Conservation (phyloP, 2,888 invertebrate species). For the Plagodis pulveraria region DNA sequence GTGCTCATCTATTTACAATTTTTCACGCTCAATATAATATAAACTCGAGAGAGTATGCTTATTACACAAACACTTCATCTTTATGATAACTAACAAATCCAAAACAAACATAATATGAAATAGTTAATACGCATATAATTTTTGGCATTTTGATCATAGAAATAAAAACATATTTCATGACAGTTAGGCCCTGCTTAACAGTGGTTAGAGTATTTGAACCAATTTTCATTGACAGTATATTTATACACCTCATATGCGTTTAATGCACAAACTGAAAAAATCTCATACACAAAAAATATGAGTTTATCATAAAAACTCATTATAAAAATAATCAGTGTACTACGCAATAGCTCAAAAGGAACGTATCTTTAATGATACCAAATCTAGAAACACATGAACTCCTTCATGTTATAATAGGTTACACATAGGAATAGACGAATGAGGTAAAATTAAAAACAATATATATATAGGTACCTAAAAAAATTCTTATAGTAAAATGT, state of each 20-base stretch:
- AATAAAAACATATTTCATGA: conserved; percentile 50
- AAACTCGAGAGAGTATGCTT: conserved; percentile 8
- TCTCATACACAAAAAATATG: conserved; percentile 6
- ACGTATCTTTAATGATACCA: conserved; percentile 64
- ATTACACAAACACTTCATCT: conserved; percentile 53
- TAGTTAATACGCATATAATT: conserved; percentile 43
- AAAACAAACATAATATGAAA: conserved; percentile 29
- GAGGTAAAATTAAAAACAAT: conserved; percentile 62
- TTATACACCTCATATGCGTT: conserved; percentile 32
- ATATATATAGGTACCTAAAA: conserved; percentile 48
- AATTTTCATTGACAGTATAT: conserved; percentile 32
- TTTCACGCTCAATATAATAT: conserved; percentile 44
- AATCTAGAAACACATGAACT: conserved; percentile 62
- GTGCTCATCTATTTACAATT: conserved; percentile 41
- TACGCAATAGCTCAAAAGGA: conserved; percentile 24
- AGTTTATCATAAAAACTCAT: conserved; percentile 12
- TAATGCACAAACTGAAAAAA: conserved; percentile 6
- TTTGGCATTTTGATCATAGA: conserved; percentile 73
- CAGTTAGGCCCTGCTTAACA: conserved; percentile 67
- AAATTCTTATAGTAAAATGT: conserved; percentile 39
- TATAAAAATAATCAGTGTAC: conserved; percentile 24
- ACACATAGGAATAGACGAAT: conserved; percentile 68
- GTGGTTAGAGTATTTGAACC: conserved; percentile 39
- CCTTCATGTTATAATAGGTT: conserved; percentile 47
- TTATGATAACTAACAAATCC: conserved; percentile 24